These are phyloP conservation scores for Lepus europaeus DNA, from an alignment of 2,113 vertebrate genomes.

Conservation along the genomic window DNA sequence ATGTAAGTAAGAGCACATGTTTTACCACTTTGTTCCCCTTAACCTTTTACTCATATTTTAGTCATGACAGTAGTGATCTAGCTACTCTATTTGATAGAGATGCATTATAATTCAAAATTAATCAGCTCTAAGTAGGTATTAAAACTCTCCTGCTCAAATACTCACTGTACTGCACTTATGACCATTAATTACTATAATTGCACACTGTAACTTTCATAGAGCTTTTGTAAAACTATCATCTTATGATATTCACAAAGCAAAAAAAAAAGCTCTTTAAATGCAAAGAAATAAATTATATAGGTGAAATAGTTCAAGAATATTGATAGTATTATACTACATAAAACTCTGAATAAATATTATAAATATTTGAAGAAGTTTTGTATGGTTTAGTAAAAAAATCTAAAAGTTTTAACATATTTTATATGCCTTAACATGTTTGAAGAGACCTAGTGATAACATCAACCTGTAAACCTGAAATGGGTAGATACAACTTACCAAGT, in stretches of 20 bases:
- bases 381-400: neutral
- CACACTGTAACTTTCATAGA: neutral
- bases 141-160: conserved; percentile 32
- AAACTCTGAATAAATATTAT: neutral
- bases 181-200: conserved; percentile 71
- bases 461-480: neutral
- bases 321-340: neutral
- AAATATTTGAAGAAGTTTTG: neutral
- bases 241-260: conserved; percentile 10
- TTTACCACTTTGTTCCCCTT: neutral
- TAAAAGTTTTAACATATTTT: neutral
- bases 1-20: conserved; percentile 30
- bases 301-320: neutral
- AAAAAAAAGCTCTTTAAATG: neutral
- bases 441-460: neutral
- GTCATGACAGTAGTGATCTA: conserved; percentile 48
- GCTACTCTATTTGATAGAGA: conserved; percentile 53
- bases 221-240: conserved; percentile 22
- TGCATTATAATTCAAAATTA: conserved; percentile 70
- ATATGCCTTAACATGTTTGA: neutral
- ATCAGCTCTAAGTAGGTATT: conserved; percentile 58
- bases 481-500: neutral
- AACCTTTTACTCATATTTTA: conserved; percentile 57
- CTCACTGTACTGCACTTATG: neutral
- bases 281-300: neutral